Evolutionary conservation across 1,140 invertebrate genomes (phyloP), one percentile per base, ranked within the genome.

Genomic region (Pogonus chalceus): DNA sequence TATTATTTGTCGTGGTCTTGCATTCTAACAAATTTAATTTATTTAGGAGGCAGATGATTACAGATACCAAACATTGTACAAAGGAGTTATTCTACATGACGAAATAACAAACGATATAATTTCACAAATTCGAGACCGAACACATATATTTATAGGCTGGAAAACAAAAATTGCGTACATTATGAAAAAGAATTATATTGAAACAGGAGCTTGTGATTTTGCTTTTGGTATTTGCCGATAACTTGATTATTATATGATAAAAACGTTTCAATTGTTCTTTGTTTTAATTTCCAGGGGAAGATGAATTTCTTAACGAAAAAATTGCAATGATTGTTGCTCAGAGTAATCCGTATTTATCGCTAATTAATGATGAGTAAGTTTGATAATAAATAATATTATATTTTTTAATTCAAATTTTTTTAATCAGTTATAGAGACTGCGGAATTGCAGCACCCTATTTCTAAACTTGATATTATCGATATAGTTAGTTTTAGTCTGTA

Each of bases 71-170:
- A 59, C 67, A 2, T 60, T 87, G 2, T 72, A 76, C 50, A 69
- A 73, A 52, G 73, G 76, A 22, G 78, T 78, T 0, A 71, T 75
- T 35, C 61, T 81, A 22, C 73, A 79, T 46, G 64, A 65, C 10
- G 70, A 68, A 2, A 59, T 73, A 18, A 73, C 72, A 4, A 49
- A 61, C 0, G 62, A 76, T 4, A 67, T 82, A n/a, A 66, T 91
- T 1, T 60, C 74, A 0, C 67, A 74, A 0, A 79, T 91, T 0
- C 76, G 81, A 46, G 59, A 67, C 0, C 79, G 84, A 0, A 73
- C 79, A 2, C 86, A 90, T 59, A 84, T 83, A 16, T 77, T 86
- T 37, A 80, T 92, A n/a, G 87, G 91, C 60, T 90, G 89, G 85
- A 83, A 81, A 60, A 80, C 84, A 4, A 83, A 83, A 9, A 71